A percentile compares a stretch with the other conserved stretches of the same genome.
Evolutionary conservation across 2,888 invertebrate species (phyloP).

Genomic region (Cryptocheilus praepositus): DNA sequence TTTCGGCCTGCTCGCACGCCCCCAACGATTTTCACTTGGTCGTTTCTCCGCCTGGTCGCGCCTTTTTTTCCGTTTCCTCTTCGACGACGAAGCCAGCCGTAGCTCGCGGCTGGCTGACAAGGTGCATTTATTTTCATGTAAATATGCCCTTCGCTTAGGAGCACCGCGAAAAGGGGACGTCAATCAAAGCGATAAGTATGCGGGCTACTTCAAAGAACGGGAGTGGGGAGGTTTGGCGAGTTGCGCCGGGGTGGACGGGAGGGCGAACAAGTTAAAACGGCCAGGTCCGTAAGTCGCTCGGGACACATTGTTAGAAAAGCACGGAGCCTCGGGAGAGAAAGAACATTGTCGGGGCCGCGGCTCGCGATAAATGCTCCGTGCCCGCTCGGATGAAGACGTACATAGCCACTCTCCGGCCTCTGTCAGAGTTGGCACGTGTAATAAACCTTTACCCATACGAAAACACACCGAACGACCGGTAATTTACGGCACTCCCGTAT

Average conservation of each 20-base stretch:
- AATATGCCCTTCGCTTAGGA: constrained; percentile 46
- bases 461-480: constrained; percentile 24
- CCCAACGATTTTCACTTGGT: too few species aligned
- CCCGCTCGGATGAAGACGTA: constrained; percentile 34
- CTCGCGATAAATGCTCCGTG: constrained; percentile 35
- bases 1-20: too few species aligned
- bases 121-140: constrained; percentile 55
- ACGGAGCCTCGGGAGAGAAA: constrained; percentile 16
- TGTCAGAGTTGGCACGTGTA: constrained; percentile 35
- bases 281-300: constrained; percentile 38
- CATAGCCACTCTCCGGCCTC: constrained; percentile 23
- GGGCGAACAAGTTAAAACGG: constrained; percentile 40
- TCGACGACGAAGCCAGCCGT: constrained; percentile 3
- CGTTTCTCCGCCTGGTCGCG: too few species aligned
- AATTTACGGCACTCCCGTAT: constrained; percentile 19
- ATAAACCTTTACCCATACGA: constrained; percentile 29
- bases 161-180: constrained; percentile 46
- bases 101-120: constrained; percentile 20
- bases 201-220: constrained; percentile 50
- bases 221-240: constrained; percentile 2
- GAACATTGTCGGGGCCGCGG: neutral
- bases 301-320: constrained; percentile 46
- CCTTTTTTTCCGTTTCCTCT: too few species aligned
- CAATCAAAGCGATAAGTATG: constrained; percentile 55
- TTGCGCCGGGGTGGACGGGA: constrained; percentile 11